Evolutionary conservation across 1,140 invertebrate species (phyloP).

Genomic region (Plectrocnemia conspersa): DNA sequence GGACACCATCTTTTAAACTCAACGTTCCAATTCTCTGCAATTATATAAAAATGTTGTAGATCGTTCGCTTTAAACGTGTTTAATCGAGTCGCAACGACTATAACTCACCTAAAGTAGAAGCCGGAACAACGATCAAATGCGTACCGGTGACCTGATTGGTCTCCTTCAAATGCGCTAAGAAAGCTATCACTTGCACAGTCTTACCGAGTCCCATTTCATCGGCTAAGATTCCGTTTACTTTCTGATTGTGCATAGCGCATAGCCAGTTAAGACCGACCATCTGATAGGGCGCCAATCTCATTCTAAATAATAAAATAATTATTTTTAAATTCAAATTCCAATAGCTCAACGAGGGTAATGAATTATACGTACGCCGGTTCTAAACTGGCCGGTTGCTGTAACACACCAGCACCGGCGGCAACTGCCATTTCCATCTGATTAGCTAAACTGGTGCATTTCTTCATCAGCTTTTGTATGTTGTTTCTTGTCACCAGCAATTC

Average conservation of each 20-base stretch:
- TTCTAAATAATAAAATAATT: slow-evolving; percentile 48
- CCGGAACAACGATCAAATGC: slow-evolving; percentile 87
- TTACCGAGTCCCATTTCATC: slow-evolving; percentile 89
- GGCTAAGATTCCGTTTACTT: slow-evolving; percentile 91
- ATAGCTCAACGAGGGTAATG: not conserved
- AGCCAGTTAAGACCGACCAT: slow-evolving; percentile 94
- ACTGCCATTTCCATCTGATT: slow-evolving; percentile 67
- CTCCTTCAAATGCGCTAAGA: slow-evolving; percentile 84
- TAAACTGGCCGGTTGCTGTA: slow-evolving; percentile 61
- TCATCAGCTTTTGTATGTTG: slow-evolving; percentile 66
- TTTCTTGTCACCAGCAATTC: slow-evolving; percentile 64
- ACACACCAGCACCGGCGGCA: slow-evolving; percentile 62
- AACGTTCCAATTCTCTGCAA: slow-evolving; percentile 80
- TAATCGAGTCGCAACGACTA: too few species aligned
- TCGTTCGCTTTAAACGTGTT: too few species aligned
- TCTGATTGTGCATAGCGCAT: slow-evolving; percentile 79
- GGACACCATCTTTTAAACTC: slow-evolving; percentile 86
- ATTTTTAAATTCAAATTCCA: slow-evolving; percentile 1
- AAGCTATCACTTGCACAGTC: slow-evolving; percentile 86
- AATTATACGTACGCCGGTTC: slow-evolving; percentile 46
- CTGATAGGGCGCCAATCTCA: slow-evolving; percentile 82
- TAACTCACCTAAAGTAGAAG: slow-evolving; percentile 75
- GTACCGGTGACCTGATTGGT: slow-evolving; percentile 62
- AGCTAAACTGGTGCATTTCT: slow-evolving; percentile 69
- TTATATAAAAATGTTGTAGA: too few species aligned